Base-by-base conservation (phyloP, 2,888 invertebrate species). In the Aleiodes leptofemur region DNA sequence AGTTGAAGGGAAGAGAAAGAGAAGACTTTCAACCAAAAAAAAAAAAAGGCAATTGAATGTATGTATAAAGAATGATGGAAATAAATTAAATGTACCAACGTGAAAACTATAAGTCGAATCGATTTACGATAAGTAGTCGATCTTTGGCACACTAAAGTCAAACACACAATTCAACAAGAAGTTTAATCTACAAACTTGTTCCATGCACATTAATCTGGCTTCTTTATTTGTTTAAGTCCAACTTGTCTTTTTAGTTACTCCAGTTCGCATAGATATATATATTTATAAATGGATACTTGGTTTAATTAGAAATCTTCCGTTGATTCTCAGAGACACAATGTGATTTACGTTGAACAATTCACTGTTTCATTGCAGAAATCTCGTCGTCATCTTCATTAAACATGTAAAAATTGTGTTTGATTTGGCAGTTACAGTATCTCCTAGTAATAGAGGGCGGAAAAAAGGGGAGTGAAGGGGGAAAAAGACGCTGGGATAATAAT, bases 361-460 rank as follows among this genome's bases (percentile, higher is more conserved):
- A 50, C 16, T 43, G 16, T 43, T 43, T 43, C 55, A 72, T 72
- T 64, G 72, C 55, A 38, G 61, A 16, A 51, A 43, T 53, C 73
- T 50, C 59, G 69, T 73, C 69, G 69, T 73, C 69, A 73, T 69
- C 59, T 68, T 73, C 64, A 53, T 72, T 69, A 69, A 51, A 31
- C 57, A 69, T 69, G 57, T 57, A 57, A 57, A 57, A 57, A 57
- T 57, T 31, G 6, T 31, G n/a, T 57, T 57, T 29, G 14, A 31
- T 29, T 57, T 31, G 34, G 34, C 6, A 31, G 31, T n/a, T 9
- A 43, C 43, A 43, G 9, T 43, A 43, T 43, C 23, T 43, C 5
- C 29, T 57, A 57, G 57, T 57, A 13, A 11, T 13, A 34, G 57
- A 23, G 31, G 51, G 51, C 51, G n/a, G 51, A 11, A 3, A 23